Percentiles rank a stretch among this genome's conserved stretches.
phyloP scores from a whole-genome alignment of 2,888 invertebrate genomes.

The Baronia brevicornis region DNA sequence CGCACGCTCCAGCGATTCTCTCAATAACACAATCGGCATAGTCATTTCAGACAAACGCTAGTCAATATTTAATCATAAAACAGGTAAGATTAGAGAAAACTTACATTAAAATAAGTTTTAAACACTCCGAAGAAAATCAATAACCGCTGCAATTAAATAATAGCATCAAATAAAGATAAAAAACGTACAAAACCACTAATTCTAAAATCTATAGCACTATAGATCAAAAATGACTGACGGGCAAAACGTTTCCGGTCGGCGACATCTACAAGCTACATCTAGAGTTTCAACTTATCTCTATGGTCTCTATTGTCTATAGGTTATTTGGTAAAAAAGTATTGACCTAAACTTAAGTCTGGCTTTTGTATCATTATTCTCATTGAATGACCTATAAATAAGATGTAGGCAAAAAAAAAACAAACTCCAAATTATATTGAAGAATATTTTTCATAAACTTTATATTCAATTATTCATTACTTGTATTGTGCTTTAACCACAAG shows the following conservation, averaged over 20 bases:
- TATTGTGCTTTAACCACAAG: too few relatives aligned
- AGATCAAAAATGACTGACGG: conserved; percentile 57
- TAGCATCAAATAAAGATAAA: conserved; percentile 27
- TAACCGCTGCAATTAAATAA: conserved; percentile 19
- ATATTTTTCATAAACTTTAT: too few relatives aligned
- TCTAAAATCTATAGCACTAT: conserved; percentile 38
- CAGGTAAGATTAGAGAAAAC: conserved; percentile 14
- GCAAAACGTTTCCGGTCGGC: conserved; percentile 43
- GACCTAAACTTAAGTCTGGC: too few relatives aligned
- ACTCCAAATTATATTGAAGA: too few relatives aligned
- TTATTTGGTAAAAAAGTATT: background rate
- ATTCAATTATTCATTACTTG: too few relatives aligned
- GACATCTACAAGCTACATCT: conserved; percentile 13
- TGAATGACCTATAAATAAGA: too few relatives aligned
- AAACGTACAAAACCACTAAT: conserved; percentile 18
- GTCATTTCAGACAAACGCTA: conserved; percentile 34
- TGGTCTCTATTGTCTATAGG: conserved; percentile 6
- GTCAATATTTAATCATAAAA: conserved; percentile 11
- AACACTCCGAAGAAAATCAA: conserved; percentile 21
- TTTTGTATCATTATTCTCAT: too few relatives aligned
- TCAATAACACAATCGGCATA: conserved; percentile 48
- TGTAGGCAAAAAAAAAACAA: too few relatives aligned
- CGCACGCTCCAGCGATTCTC: conserved; percentile 26
- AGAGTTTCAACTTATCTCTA: conserved; percentile 21
- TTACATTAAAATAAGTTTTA: conserved; percentile 22